Evolutionary conservation across 2,113 vertebrate species (phyloP).

Genomic region (Dipodomys spectabilis): DNA sequence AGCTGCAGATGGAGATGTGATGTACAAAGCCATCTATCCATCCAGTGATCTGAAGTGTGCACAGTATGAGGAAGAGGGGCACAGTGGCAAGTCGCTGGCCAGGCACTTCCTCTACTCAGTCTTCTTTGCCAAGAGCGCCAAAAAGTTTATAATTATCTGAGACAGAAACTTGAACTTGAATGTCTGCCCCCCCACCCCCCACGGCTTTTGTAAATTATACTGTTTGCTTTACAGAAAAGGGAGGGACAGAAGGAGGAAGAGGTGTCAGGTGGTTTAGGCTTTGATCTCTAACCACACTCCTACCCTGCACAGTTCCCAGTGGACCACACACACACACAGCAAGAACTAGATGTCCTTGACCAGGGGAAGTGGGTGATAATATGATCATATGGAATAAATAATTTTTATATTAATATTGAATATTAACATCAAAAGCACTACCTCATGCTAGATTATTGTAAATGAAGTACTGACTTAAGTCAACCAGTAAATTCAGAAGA

Average conservation of each 20-base stretch:
- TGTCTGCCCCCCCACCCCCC: not conserved
- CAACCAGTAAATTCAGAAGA: not conserved
- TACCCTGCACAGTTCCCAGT: not conserved
- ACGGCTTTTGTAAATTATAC: not conserved
- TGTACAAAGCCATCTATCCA: rapidly evolving
- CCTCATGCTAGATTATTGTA: not conserved
- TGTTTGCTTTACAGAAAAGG: not conserved
- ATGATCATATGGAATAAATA: not conserved
- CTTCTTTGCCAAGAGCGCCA: not conserved
- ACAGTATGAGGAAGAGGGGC: not conserved
- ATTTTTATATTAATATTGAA: not conserved
- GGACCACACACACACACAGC: not conserved
- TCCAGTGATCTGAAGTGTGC: not conserved
- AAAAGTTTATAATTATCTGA: not conserved
- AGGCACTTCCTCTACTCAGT: not conserved
- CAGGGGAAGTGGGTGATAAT: not conserved
- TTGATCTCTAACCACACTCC: not conserved
- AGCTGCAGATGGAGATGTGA: not conserved
- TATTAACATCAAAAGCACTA: not conserved
- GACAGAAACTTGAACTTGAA: not conserved
- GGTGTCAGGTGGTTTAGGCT: not conserved
- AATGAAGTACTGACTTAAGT: not conserved
- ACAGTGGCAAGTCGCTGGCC: not conserved
- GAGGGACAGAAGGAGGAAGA: not conserved
- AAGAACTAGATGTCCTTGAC: not conserved